Evolutionary conservation across 30 jellyfish, hydroid and myxozoan genomes (phyloP).

Genomic region (Hydractinia symbiolongicarpus): DNA sequence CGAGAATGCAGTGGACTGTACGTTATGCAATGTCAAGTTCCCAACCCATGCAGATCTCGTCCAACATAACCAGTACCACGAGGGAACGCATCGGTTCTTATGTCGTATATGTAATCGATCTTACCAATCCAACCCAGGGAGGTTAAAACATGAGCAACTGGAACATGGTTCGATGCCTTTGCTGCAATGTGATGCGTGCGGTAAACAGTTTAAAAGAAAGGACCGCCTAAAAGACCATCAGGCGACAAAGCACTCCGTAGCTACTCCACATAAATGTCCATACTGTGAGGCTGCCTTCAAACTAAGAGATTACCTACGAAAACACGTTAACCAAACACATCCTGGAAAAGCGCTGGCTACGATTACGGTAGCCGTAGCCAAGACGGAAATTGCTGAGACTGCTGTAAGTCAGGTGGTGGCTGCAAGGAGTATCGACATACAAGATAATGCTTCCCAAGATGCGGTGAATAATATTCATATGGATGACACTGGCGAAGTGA

Average conservation of each 20-base stretch:
- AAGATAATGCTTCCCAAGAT: too few species aligned
- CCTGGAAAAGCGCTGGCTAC: slow-evolving; percentile 11
- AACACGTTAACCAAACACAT: slow-evolving; percentile 22
- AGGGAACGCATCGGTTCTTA: slow-evolving; percentile 15
- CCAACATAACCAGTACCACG: slow-evolving; percentile 24
- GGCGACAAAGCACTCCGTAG: slow-evolving; percentile 23
- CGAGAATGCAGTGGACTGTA: slow-evolving; percentile 10
- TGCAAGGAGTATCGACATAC: too few species aligned
- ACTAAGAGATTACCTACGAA: slow-evolving; percentile 23
- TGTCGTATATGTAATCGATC: slow-evolving; percentile 24
- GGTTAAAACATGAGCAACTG: slow-evolving; percentile 25
- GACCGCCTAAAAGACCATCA: slow-evolving; percentile 25
- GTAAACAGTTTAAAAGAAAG: slow-evolving; percentile 15
- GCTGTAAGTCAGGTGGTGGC: too few species aligned
- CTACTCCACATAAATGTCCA: slow-evolving; percentile 23
- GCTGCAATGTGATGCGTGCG: slow-evolving; percentile 17
- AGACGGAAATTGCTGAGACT: too few species aligned
- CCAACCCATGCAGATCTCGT: slow-evolving; percentile 14
- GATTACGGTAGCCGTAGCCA: too few species aligned
- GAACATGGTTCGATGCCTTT: slow-evolving; percentile 21
- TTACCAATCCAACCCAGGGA: slow-evolving; percentile 22
- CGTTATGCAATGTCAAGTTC: slow-evolving; percentile 14
- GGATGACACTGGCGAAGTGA: too few species aligned
- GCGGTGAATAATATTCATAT: too few species aligned
- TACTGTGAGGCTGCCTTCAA: slow-evolving; percentile 18